Evolutionary conservation across 2,888 invertebrate genomes (phyloP).

Genomic region (Catotricha subobsoleta): DNA sequence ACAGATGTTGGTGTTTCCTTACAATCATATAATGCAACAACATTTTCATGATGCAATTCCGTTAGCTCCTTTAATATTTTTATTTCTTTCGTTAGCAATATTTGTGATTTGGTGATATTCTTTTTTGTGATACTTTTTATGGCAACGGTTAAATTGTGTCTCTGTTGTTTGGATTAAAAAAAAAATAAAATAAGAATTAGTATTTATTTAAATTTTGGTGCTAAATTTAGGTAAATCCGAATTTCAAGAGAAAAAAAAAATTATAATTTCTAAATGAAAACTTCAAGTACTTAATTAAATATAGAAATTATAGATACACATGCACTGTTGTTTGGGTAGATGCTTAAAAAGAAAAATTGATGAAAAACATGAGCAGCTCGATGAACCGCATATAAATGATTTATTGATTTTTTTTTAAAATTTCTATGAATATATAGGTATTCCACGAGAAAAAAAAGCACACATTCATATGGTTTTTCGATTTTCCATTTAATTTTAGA

Average conservation of each 20-base stretch:
- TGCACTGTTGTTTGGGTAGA: too few relatives aligned
- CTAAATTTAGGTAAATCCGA: background rate
- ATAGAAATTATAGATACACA: too few relatives aligned
- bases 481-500: too few relatives aligned
- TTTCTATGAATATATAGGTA: background rate
- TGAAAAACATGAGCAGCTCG: too few relatives aligned
- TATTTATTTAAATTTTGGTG: background rate
- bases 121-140: slow-evolving; percentile 98
- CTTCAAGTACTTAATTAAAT: too few relatives aligned
- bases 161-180: slow-evolving; percentile 50
- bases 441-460: background rate
- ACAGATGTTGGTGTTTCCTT: slow-evolving; percentile 92
- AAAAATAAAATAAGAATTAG: background rate
- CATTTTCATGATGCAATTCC: slow-evolving; percentile 94
- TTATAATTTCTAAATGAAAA: background rate
- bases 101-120: slow-evolving; percentile 91
- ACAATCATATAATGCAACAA: slow-evolving; percentile 93
- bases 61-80: slow-evolving; percentile 97
- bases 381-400: too few relatives aligned
- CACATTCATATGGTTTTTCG: background rate
- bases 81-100: slow-evolving; percentile 93
- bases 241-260: background rate
- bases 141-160: slow-evolving; percentile 72
- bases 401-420: too few relatives aligned
- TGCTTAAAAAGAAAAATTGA: too few relatives aligned